phyloP scores from a whole-genome alignment of 1,140 invertebrate genomes.

The Varroa destructor region DNA sequence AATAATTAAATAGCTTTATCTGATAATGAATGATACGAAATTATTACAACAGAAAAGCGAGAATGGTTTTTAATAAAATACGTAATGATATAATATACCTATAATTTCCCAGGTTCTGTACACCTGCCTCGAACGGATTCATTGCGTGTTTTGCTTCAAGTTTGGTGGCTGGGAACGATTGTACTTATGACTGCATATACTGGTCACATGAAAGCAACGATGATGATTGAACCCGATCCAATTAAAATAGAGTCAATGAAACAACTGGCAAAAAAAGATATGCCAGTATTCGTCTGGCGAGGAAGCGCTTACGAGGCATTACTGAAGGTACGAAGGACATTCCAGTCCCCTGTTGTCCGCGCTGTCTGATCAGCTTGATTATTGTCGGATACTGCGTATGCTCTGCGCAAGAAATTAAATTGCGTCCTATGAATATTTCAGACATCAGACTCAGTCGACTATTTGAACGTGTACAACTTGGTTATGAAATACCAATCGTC shows the following conservation, averaged over 20 bases:
- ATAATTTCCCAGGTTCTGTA: neutral
- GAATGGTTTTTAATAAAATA: too few relatives aligned
- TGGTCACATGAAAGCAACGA: slow-evolving; percentile 29
- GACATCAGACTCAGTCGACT: neutral
- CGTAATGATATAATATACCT: too few relatives aligned
- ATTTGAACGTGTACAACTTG: neutral
- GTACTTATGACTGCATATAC: slow-evolving; percentile 29
- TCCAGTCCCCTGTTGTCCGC: neutral
- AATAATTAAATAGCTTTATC: too few relatives aligned
- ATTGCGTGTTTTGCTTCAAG: neutral
- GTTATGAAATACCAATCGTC: neutral
- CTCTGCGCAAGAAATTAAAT: too few relatives aligned
- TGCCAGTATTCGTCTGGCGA: slow-evolving; percentile 3
- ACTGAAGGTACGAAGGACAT: neutral
- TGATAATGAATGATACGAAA: too few relatives aligned
- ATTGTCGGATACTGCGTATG: too few relatives aligned
- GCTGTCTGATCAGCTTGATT: neutral
- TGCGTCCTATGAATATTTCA: neutral
- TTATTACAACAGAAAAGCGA: too few relatives aligned
- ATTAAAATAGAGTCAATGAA: slow-evolving; percentile 27
- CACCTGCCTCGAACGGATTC: neutral
- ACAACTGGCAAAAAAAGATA: neutral
- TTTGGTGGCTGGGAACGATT: slow-evolving; percentile 30
- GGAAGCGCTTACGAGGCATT: slow-evolving; percentile 28
- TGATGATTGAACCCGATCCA: slow-evolving; percentile 25